phyloP scores from a whole-genome alignment of 2,888 invertebrate species.

The Perdita meconis region DNA sequence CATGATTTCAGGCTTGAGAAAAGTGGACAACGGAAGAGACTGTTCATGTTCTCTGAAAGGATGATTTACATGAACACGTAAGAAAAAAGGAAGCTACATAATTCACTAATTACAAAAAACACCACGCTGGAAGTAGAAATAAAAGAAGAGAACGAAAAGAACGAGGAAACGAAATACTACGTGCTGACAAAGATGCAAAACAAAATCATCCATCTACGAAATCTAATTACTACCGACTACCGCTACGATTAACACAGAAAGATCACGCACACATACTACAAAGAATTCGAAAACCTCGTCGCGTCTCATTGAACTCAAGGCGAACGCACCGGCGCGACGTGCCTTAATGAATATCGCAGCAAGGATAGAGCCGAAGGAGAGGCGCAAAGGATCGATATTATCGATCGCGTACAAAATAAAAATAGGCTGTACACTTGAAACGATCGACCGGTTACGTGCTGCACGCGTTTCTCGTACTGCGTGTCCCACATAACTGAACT shows the following conservation, averaged over 20 bases:
- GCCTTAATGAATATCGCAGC: neutral
- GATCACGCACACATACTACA: no score
- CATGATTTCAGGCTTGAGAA: constrained; percentile 15
- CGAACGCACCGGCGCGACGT: neutral
- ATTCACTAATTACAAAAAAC: neutral
- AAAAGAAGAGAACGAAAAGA: neutral
- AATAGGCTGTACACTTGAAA: constrained; percentile 38
- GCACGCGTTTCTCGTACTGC: constrained; percentile 6
- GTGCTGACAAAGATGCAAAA: neutral
- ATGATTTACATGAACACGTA: constrained; percentile 56
- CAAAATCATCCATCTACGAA: neutral
- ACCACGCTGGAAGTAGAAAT: neutral
- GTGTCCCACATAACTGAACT: neutral
- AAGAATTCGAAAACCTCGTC: neutral
- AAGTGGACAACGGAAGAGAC: neutral
- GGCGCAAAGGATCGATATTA: constrained; percentile 30
- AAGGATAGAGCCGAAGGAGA: neutral
- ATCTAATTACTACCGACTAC: neutral
- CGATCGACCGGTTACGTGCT: constrained; percentile 21
- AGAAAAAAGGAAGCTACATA: neutral
- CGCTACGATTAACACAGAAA: neutral
- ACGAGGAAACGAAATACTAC: no score
- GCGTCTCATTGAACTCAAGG: neutral
- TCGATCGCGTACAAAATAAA: constrained; percentile 46
- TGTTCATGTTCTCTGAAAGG: constrained; percentile 58